Percentiles rank a stretch among this genome's conserved stretches.
phyloP scores from a whole-genome alignment of 1,140 invertebrate genomes.

The Prorops nasuta region DNA sequence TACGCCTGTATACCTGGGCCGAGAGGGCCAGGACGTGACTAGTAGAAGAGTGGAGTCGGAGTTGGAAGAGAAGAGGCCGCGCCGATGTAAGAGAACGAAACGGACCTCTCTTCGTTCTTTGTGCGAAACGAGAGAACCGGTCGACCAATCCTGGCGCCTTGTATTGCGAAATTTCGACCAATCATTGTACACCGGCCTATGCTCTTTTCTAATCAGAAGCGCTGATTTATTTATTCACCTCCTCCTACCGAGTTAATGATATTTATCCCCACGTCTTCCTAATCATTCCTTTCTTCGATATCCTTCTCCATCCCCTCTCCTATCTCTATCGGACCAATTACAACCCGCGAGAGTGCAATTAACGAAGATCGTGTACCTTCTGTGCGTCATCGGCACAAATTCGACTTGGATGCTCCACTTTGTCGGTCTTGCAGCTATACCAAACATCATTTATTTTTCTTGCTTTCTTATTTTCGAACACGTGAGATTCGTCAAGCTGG shows the following conservation, averaged over 20 bases:
- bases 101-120: slow-evolving; percentile 6
- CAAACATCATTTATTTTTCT: no score
- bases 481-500: no score
- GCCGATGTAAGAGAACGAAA: slow-evolving; percentile 1
- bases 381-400: not conserved
- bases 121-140: slow-evolving; percentile 12
- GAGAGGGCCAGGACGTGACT: no score
- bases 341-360: not conserved
- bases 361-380: not conserved
- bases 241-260: slow-evolving; percentile 11
- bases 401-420: not conserved
- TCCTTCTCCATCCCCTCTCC: not conserved
- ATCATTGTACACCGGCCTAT: slow-evolving; percentile 2
- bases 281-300: not conserved
- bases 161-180: slow-evolving; percentile 20
- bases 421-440: not conserved
- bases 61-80: not conserved
- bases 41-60: not conserved
- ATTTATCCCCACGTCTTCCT: not conserved
- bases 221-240: slow-evolving; percentile 28
- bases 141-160: slow-evolving; percentile 11
- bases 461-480: no score
- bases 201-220: slow-evolving; percentile 1
- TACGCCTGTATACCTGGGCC: no score
- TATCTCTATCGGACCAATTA: not conserved